A percentile compares a stretch with the other conserved stretches of the same genome.
Evolutionary conservation across 2,113 vertebrate genomes (phyloP).

Genomic region (Coregonus clupeaformis): DNA sequence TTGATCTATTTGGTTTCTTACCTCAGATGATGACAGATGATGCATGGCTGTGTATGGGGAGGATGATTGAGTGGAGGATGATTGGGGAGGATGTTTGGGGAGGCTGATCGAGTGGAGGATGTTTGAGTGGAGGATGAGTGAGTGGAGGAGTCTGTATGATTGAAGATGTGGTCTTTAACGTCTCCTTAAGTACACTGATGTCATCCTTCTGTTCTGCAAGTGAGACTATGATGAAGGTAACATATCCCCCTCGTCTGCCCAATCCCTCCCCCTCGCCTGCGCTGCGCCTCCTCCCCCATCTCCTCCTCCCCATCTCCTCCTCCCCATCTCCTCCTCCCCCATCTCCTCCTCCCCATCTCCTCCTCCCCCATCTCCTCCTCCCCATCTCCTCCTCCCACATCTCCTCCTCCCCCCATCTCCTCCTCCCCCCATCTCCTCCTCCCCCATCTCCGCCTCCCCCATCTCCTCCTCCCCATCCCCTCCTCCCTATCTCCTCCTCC

Average conservation of each 20-base stretch:
- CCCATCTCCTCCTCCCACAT: no score
- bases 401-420: no score
- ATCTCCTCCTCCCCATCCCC: background rate
- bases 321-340: no score
- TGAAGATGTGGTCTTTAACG: conserved; percentile 10
- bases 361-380: no score
- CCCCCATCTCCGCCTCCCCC: background rate
- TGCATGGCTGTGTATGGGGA: conserved; percentile 1
- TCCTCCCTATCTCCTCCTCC: background rate
- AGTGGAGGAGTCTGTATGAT: conserved; percentile 2
- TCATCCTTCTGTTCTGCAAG: conserved; percentile 11
- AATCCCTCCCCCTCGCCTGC: conserved; percentile 3
- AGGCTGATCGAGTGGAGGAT: no score
- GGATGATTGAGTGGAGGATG: conserved; percentile 1
- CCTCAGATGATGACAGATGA: background rate
- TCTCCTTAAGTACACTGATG: background rate
- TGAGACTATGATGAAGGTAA: background rate
- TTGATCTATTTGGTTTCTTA: background rate
- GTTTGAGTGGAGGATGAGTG: conserved; percentile 13
- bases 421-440: no score
- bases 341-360: no score
- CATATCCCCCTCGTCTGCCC: background rate
- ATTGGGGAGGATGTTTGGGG: no score
- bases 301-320: no score
- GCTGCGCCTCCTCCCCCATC: conserved; percentile 2